Evolutionary conservation across 2,113 vertebrate species (phyloP).

Genomic region (Chionis minor): DNA sequence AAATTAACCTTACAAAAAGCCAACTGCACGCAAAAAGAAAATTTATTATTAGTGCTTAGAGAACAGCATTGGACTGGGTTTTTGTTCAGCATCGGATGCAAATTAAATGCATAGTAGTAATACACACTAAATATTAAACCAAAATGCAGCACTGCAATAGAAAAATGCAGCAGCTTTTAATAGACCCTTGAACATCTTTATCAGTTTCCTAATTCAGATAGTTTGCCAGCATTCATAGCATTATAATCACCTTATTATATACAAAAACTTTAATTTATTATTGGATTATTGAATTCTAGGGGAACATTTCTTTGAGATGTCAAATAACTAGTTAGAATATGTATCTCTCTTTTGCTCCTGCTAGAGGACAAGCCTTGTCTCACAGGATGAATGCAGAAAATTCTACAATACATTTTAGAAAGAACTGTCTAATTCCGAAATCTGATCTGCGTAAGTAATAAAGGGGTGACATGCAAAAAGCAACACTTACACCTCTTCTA

Average conservation of each 20-base stretch:
- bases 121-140: neutral
- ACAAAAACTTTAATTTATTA: slow-evolving; percentile 11
- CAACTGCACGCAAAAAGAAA: neutral
- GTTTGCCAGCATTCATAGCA: neutral
- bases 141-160: neutral
- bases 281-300: neutral
- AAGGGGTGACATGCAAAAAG: neutral
- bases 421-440: neutral
- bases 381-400: neutral
- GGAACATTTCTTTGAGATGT: neutral
- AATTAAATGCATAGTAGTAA: neutral
- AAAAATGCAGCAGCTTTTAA: neutral
- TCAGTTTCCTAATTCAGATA: neutral
- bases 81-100: neutral
- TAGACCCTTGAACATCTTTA: neutral
- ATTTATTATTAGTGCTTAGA: neutral
- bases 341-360: neutral
- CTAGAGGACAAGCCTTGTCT: neutral
- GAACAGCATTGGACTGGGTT: neutral
- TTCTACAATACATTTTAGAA: neutral
- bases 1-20: slow-evolving; percentile 32
- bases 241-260: neutral
- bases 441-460: neutral
- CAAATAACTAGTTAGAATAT: neutral
- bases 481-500: neutral